phyloP scores from a whole-genome alignment of 2,113 vertebrate species.

The Lontra canadensis region DNA sequence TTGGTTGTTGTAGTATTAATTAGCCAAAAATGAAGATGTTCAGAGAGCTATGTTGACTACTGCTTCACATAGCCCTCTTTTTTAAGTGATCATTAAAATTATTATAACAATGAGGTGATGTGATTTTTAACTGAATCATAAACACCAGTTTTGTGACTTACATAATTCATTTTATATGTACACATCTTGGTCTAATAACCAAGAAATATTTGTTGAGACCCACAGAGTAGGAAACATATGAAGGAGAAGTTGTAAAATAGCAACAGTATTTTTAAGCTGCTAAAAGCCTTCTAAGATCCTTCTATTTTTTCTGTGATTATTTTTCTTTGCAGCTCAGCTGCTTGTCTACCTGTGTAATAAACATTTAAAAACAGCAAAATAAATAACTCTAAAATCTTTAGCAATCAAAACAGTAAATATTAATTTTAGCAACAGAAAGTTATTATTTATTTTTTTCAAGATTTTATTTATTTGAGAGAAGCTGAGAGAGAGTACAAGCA shows the following conservation, averaged over 20 bases:
- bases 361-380: neutral
- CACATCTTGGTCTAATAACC: neutral
- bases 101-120: neutral
- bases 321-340: neutral
- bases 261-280: neutral
- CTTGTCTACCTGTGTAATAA: neutral
- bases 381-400: neutral
- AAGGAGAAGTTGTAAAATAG: slow-evolving; percentile 27
- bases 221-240: neutral
- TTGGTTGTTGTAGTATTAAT: neutral
- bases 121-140: slow-evolving; percentile 38
- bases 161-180: slow-evolving; percentile 19
- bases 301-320: neutral
- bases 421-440: slow-evolving; percentile 19
- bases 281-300: neutral
- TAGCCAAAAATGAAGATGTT: slow-evolving; percentile 23
- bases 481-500: neutral
- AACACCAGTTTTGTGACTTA: slow-evolving; percentile 11
- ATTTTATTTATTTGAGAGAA: neutral
- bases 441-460: neutral
- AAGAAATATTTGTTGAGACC: slow-evolving; percentile 25
- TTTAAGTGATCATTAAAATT: slow-evolving; percentile 37
- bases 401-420: slow-evolving; percentile 8
- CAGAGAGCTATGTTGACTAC: neutral
- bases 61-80: neutral